phyloP scores from a whole-genome alignment of 1,140 invertebrate genomes.

The Drosophila lowei region DNA sequence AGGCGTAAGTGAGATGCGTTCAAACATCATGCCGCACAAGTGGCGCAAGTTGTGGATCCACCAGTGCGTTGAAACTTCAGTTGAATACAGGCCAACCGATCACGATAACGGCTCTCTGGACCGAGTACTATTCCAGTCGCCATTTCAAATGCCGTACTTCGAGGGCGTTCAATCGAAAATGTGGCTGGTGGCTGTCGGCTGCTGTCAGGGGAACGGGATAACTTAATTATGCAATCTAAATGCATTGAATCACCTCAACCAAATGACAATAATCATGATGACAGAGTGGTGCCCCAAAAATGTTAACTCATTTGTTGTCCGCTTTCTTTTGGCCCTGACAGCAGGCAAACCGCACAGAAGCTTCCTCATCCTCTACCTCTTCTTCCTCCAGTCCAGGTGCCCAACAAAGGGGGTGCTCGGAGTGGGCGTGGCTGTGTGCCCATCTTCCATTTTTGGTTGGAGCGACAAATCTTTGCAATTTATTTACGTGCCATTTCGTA shows the following conservation, averaged over 20 bases:
- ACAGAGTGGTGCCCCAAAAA: conserved; percentile 60
- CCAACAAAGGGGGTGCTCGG: not conserved
- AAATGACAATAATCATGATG: conserved; percentile 80
- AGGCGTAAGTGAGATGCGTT: no score
- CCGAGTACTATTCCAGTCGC: no score
- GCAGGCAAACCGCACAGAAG: conserved; percentile 53
- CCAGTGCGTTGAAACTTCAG: no score
- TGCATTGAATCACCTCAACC: conserved; percentile 78
- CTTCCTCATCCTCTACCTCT: no score
- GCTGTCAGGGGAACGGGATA: conserved; percentile 28
- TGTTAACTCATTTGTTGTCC: conserved; percentile 79
- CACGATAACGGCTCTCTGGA: not conserved
- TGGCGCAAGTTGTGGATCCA: no score
- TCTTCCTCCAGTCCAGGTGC: no score
- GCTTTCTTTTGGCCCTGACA: conserved; percentile 38
- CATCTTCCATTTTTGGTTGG: conserved; percentile 23
- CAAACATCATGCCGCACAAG: no score
- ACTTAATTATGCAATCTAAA: conserved; percentile 81
- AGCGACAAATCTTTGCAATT: conserved; percentile 81
- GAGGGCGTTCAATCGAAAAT: not conserved
- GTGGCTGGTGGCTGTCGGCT: not conserved
- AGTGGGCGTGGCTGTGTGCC: no score
- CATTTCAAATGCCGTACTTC: not conserved
- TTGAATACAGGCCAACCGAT: no score
- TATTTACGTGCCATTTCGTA: conserved; percentile 82